Base-by-base conservation (phyloP, 1,140 invertebrate species). In the Hesperophylax magnus region DNA sequence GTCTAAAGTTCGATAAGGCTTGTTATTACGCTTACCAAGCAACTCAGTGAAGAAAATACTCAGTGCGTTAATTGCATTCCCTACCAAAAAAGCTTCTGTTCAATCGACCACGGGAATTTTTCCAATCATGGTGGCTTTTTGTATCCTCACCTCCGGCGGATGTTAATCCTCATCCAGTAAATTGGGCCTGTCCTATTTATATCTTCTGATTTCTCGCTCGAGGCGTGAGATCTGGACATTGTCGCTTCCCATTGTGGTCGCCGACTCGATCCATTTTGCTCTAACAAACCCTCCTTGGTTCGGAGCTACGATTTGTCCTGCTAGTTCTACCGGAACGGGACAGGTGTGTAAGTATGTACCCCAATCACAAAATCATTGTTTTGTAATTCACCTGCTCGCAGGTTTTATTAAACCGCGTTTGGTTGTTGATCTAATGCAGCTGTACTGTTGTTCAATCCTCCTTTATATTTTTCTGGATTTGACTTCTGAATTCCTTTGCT, bases 301-400 rank as follows among this genome's bases (percentile, higher is more conserved):
- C 69, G 69, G 52, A 20, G 63, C 71, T 79, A 79, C 77, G 78
- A 82, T 82, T 82, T 82, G 81, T 82, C 76, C 79, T 79, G 81
- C 69, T 79, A 69, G 63, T 82, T 82, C 61, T 54, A 79, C 71
- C 81, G 77, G 69, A 79, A 82, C 81, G 81, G 60, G 76, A 74
- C 81, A 82, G 81, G 81, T 82, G 81, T 53, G 39, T 47, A 47
- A 2, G 11, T 47, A 47, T 14, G 15, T n/a, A 65, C 47, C 27
- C 47, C 6, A 34, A 54, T 27, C 47, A 72, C 69, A 54, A 24
- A 24, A 54, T 22, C 69, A 54, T 22, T 72, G 31, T 47, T 47
- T 47, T 47, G 39, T 47, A 47, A 47, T 47, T 47, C 39, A 47
- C 39, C 39, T 47, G 39, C 39, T 47, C 11, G 9, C 6, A 47